A percentile compares a stretch with the other conserved stretches of the same genome.
phyloP scores from a whole-genome alignment of 92 coral and sea anemone species.

The Scolanthus callimorphus region DNA sequence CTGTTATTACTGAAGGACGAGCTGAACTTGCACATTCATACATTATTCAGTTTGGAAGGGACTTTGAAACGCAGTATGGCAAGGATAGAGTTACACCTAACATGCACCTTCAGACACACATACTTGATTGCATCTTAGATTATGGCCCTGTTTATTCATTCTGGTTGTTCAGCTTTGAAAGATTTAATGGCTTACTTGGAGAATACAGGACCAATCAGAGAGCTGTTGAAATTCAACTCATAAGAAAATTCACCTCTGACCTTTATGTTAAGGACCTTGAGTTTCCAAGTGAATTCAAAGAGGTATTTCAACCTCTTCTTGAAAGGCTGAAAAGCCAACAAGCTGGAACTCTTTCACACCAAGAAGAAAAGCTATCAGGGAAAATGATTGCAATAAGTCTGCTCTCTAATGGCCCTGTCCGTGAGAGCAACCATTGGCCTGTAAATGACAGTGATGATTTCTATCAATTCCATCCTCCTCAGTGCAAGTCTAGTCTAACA shows the following conservation, averaged over 20 bases:
- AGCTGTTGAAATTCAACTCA: constrained; percentile 40
- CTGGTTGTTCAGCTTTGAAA: constrained; percentile 66
- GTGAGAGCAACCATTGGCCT: constrained; percentile 12
- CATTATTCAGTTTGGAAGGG: not conserved
- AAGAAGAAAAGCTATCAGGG: constrained; percentile 14
- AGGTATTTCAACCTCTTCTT: constrained; percentile 24
- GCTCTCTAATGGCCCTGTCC: constrained; percentile 52
- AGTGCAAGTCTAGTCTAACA: not conserved
- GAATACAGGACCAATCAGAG: constrained; percentile 37
- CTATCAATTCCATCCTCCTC: not conserved
- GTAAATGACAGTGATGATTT: not conserved
- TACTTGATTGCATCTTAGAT: constrained; percentile 20
- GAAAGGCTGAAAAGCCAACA: constrained; percentile 18
- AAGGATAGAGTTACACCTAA: constrained; percentile 32
- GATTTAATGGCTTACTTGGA: constrained; percentile 55
- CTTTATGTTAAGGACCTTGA: constrained; percentile 29
- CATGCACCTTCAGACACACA: constrained; percentile 40
- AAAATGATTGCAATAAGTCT: constrained; percentile 24
- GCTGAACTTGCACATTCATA: no score
- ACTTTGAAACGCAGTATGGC: constrained; percentile 23
- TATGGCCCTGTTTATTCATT: constrained; percentile 55
- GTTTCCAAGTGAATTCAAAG: constrained; percentile 22
- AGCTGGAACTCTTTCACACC: constrained; percentile 22
- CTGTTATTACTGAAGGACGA: constrained; percentile 39
- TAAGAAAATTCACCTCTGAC: constrained; percentile 35